Conservation (phyloP, 92 coral and sea anemone genomes). For the Anthopleura xanthogrammica region DNA sequence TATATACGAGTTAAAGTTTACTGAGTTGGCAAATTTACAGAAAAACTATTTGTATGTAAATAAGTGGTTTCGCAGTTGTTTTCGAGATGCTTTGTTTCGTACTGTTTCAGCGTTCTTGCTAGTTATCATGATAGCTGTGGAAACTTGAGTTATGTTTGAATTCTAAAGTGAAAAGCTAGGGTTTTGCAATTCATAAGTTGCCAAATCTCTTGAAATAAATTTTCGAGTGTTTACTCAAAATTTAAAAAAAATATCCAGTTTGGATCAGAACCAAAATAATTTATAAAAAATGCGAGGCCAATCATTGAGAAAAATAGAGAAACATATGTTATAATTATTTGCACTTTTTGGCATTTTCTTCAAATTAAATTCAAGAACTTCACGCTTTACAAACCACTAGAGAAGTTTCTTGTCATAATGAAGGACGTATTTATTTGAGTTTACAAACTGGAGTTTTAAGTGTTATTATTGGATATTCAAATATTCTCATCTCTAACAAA, state of each 20-base stretch:
- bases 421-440: too few relatives aligned
- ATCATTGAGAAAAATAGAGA: too few relatives aligned
- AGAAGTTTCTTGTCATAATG: too few relatives aligned
- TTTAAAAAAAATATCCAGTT: too few relatives aligned
- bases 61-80: neutral
- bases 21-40: neutral
- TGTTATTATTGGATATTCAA: too few relatives aligned
- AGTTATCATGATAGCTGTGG: constrained; percentile 1
- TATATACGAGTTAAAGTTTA: neutral
- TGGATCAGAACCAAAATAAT: too few relatives aligned
- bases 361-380: too few relatives aligned
- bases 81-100: neutral
- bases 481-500: neutral
- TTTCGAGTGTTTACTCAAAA: neutral
- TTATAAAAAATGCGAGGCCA: too few relatives aligned
- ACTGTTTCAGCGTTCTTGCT: constrained; percentile 19
- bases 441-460: too few relatives aligned
- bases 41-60: neutral
- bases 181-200: neutral
- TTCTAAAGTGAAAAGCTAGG: neutral
- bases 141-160: neutral
- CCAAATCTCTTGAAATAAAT: neutral
- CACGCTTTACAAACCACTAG: too few relatives aligned
- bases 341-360: too few relatives aligned
- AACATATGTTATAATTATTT: too few relatives aligned